Evolutionary conservation across 2,888 invertebrate species (phyloP), one percentile per base, ranked within the genome.

Genomic region (Perizoma affinitatum): DNA sequence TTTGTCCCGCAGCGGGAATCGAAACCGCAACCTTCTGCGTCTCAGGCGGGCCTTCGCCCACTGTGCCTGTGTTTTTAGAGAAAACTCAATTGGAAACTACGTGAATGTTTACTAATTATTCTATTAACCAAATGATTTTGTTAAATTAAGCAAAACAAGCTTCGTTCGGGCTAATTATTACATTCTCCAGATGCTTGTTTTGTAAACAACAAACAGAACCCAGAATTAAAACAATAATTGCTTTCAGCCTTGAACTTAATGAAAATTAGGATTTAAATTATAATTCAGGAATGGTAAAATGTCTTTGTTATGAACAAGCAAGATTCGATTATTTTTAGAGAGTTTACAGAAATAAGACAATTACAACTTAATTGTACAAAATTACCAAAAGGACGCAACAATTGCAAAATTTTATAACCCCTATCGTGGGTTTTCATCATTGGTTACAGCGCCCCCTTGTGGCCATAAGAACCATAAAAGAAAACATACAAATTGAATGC

Each of bases 181-280:
- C 57, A 10, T 54, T 53, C 45, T 42, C 44, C 54, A 48, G 55
- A 49, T 55, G 54, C 22, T 53, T 56, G 53, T 58, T 55, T 44
- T 40, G 48, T 47, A 6, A 43, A n/a, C 42, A 44, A 58, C 38
- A 58, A 62, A 62, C 58, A 58, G 60, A 49, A 59, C 41, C 42
- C 33, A 55, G 55, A 43, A 53, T 54, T 55, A 58, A 54, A 66
- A 54, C 49, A 60, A 53, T 54, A 60, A 61, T 54, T 10, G 56
- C 56, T 54, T 9, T 42, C 49, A 58, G 54, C 46, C 50, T 54
- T 56, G 41, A 62, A 60, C 50, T 58, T 56, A 60, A 66, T 58
- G 54, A 56, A 51, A 49, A 60, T 52, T 43, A 63, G 45, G 46
- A 58, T 55, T 51, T 11, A 47, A 52, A 55, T 58, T 58, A 51